Base-by-base conservation (phyloP, 35 echinoderm and acorn worm species). In the Hemicentrotus pulcherrimus region DNA sequence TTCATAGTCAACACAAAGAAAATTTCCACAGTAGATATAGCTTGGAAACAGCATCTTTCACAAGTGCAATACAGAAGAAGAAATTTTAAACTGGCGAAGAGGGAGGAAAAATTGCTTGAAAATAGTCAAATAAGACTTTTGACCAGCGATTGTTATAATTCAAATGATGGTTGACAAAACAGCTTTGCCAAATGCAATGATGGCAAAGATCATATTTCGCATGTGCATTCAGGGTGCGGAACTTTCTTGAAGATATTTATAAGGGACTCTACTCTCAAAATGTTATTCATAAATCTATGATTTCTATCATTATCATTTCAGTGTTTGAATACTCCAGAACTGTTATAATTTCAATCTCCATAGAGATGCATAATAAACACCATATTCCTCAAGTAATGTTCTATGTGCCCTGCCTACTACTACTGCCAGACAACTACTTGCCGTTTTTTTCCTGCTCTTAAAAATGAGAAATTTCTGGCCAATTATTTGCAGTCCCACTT, bases 401-500 rank as follows among this genome's bases (percentile, higher is more conserved):
- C 65, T 22, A 28, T 78, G 22, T 78, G 65, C 65, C 65, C 65
- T 28, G 5, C 24, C 52, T 14, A 16, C 52, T n/a, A n/a, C 15
- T 78, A 78, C 19, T 78, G 19, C 65, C 65, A 78, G 65, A 78
- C 65, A 78, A 8, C 65, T 78, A 78, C 65, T 78, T 78, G 65
- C 65, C 18, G 18, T 78, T 78, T 78, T 78, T 78, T 78, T 78
- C 65, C 65, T 78, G 0, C 65, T 78, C 65, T 28, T 78, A 78
- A 78, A 78, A 90, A 90, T 90, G 88, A 18, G 88, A 90, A 90
- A 90, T 90, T 90, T 90, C 88, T 41, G 32, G 32, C 46, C 88
- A 78, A 90, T 90, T 90, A 90, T 90, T 90, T 90, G 88, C 88
- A 90, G 88, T 41, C 32, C 65, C 88, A 90, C 88, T 90, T 47